Base-by-base conservation (phyloP, 1,140 invertebrate species). In the Drosophila ananassae region DNA sequence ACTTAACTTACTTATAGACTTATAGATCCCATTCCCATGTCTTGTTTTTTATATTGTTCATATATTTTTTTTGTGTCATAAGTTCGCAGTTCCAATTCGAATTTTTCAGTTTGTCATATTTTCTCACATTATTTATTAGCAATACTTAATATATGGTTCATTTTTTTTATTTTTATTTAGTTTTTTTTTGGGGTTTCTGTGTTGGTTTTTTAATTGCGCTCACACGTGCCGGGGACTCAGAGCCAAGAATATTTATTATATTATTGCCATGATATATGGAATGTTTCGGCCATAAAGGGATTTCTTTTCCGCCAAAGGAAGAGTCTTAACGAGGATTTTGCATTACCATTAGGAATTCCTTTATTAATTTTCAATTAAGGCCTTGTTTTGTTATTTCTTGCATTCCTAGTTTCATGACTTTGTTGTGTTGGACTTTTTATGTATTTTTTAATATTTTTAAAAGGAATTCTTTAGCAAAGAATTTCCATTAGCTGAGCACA, bases 111-210 rank as follows among this genome's bases (percentile, higher is more conserved):
- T 63, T 83, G 80, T 84, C 76, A 83, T 79, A 79, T 77, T 58
- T 79, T 44, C 25, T 47, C 66, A 61, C 58, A 87, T 85, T 87
- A 85, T 87, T 85, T 85, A 85, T 85, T 87, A 85, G 74, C 73
- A 87, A 87, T 85, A 77, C 81, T 81, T 78, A 85, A 85, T 87
- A 87, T 85, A 87, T 77, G 67, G 67, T 84, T 66, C 37, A 50
- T 12, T 46, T 66, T 2, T 37, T 37, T 37, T 34, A 8, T 32
- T 32, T 32, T 2, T 32, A 32, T 32, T 32, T 25, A 17, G 17
- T 32, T 22, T 25, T 50, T 7, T 61, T 30, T 10, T 17, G 37
- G 24, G 41, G 51, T 9, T 30, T 41, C 30, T 44, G 32, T 34
- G 48, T 9, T 32, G 34, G 73, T 79, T 78, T 83, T 89, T 89